Conservation (phyloP, 1,140 invertebrate species). For the Orussus abietinus region DNA sequence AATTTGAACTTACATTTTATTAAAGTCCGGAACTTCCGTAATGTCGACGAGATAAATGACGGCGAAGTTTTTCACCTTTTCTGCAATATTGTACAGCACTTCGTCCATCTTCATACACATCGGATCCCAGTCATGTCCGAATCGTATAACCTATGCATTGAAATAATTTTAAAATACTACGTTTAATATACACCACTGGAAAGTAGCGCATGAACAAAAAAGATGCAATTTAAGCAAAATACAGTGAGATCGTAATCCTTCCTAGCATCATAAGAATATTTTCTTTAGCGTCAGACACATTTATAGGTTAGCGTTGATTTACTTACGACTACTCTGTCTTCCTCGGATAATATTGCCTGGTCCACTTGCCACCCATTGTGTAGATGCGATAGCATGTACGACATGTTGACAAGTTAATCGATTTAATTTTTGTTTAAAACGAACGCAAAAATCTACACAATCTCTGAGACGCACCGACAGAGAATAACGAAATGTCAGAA, state of each 20-base stretch:
- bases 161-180: conserved; percentile 20
- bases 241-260: too few relatives aligned
- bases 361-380: conserved; percentile 99
- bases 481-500: too few relatives aligned
- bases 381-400: conserved; percentile 98
- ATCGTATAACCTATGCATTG: conserved; percentile 92
- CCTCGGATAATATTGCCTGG: conserved; percentile 96
- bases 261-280: too few relatives aligned
- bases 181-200: too few relatives aligned
- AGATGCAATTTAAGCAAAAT: too few relatives aligned
- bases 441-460: too few relatives aligned
- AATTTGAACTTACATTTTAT: conserved; percentile 80
- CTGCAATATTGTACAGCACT: conserved; percentile 95
- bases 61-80: conserved; percentile 98
- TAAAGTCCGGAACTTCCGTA: conserved; percentile 98
- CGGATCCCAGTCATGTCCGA: conserved; percentile 99
- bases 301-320: conserved; percentile 15
- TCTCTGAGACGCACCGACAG: too few relatives aligned
- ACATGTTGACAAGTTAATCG: conserved; percentile 66
- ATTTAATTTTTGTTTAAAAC: conserved; percentile 4
- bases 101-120: conserved; percentile 99
- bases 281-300: conserved; percentile 1
- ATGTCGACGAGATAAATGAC: conserved; percentile 98
- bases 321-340: conserved; percentile 90
- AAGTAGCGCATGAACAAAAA: too few relatives aligned